These are phyloP conservation scores for Xylota segnis DNA, from an alignment of 2,888 invertebrate genomes.

Conservation along the genomic window DNA sequence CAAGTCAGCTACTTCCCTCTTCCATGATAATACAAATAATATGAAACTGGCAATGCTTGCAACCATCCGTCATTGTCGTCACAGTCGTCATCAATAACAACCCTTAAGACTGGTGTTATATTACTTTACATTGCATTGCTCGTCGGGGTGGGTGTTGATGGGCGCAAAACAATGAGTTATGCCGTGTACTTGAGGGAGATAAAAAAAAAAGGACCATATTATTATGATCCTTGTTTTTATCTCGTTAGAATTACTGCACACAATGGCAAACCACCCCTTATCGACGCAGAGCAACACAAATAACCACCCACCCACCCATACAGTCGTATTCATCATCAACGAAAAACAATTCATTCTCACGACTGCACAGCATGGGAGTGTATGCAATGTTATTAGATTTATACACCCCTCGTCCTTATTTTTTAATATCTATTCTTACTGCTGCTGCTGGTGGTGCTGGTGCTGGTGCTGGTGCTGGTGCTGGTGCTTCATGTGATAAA, in stretches of 20 bases:
- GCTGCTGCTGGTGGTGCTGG: constrained; percentile 15
- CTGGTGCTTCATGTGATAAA: constrained; percentile 61
- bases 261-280: constrained; percentile 54
- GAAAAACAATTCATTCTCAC: constrained; percentile 62
- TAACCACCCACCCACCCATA: constrained; percentile 44
- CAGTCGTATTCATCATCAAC: constrained; percentile 36
- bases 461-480: neutral
- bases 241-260: constrained; percentile 83
- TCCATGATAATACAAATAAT: neutral
- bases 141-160: constrained; percentile 53
- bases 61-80: constrained; percentile 29
- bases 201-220: constrained; percentile 57
- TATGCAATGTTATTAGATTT: constrained; percentile 72
- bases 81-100: constrained; percentile 20
- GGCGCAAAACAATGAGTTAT: constrained; percentile 56
- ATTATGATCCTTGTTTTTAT: constrained; percentile 80
- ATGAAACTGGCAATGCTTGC: constrained; percentile 49
- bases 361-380: constrained; percentile 52
- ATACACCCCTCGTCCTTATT: constrained; percentile 61
- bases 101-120: constrained; percentile 15
- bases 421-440: constrained; percentile 43
- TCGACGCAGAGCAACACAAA: constrained; percentile 31
- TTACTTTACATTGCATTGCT: too few species aligned
- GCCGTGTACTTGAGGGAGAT: constrained; percentile 68
- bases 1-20: too few species aligned